Evolutionary conservation across 1,140 invertebrate genomes (phyloP), one percentile per base, ranked within the genome.

Genomic region (Hycleus cichorii): DNA sequence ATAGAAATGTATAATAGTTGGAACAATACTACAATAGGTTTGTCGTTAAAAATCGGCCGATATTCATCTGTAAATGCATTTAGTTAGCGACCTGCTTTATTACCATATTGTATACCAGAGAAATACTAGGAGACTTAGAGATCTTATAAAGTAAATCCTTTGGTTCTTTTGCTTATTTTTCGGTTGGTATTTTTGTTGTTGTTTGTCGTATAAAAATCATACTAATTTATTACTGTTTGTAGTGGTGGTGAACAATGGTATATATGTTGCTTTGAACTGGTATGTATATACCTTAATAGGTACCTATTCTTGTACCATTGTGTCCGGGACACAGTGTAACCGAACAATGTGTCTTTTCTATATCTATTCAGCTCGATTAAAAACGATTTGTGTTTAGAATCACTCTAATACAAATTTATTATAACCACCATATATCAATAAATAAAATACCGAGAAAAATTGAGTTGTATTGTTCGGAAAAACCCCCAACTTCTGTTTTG

Each of bases 191-290:
- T 18, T 18, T 54, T 18, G 18, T 18, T 18, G 18, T 18, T 18
- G 18, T 18, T 18, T 18, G 18, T 18, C 49, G 27, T 49, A 53
- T 57, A 62, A 62, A 62, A 62, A 62, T 62, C 26, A 40, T 49
- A 62, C 56, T 62, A 62, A 62, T 62, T 62, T 62, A 62, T 62
- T 62, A 53, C 57, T 58, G 60, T 59, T 62, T 59, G 56, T 62
- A 55, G 47, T 50, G 40, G 39, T 58, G 57, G 60, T 62, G 57
- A 62, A 62, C 60, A 62, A 62, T 62, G 60, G 56, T 54, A 55
- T 50, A 18, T 18, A 32, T 7, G 32, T 45, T 54, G 50, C 51
- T 39, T 48, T 26, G 51, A 62, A 53, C 52, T 61, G 18, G 18
- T 18, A 18, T 32, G 32, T 58, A 47, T 59, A 58, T 62, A 25